Percentiles rank a stretch among this genome's conserved stretches.
Evolutionary conservation across 2,888 invertebrate species (phyloP).

Genomic region (Melanostoma mellinum): DNA sequence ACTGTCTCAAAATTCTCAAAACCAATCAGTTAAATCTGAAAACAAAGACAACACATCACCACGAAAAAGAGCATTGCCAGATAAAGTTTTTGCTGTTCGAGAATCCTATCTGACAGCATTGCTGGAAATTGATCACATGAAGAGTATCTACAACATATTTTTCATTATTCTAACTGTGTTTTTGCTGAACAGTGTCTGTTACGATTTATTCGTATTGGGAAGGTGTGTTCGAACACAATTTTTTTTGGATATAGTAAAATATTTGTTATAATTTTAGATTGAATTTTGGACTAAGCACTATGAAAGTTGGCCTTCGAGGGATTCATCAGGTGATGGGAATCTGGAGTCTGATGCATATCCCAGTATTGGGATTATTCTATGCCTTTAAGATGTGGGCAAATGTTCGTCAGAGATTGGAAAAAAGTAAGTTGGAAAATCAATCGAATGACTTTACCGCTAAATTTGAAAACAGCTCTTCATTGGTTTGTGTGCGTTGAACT

Average conservation of each 20-base stretch:
- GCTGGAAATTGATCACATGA: constrained; percentile 89
- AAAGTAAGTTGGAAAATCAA: constrained; percentile 74
- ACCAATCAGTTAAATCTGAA: background rate
- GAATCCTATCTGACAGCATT: constrained; percentile 92
- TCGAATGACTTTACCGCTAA: no score
- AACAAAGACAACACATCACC: constrained; percentile 73
- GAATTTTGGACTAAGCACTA: constrained; percentile 84
- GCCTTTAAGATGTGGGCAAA: constrained; percentile 83
- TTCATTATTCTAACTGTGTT: constrained; percentile 89
- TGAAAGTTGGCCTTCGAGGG: constrained; percentile 84
- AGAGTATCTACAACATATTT: constrained; percentile 93
- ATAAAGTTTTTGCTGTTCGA: constrained; percentile 87
- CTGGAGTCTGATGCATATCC: constrained; percentile 84
- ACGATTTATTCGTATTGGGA: constrained; percentile 89
- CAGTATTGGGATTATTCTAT: constrained; percentile 82
- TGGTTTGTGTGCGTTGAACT: no score
- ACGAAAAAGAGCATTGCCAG: constrained; percentile 81
- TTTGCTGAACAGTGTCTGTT: constrained; percentile 86
- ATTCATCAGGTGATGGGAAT: constrained; percentile 83
- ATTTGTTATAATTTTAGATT: constrained; percentile 80
- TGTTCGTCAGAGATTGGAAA: constrained; percentile 74
- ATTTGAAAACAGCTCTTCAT: no score
- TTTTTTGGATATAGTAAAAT: background rate
- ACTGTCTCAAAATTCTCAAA: constrained; percentile 21
- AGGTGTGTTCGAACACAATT: constrained; percentile 82